Evolutionary conservation across 2,888 invertebrate species (phyloP).

Genomic region (Euplexia lucipara): DNA sequence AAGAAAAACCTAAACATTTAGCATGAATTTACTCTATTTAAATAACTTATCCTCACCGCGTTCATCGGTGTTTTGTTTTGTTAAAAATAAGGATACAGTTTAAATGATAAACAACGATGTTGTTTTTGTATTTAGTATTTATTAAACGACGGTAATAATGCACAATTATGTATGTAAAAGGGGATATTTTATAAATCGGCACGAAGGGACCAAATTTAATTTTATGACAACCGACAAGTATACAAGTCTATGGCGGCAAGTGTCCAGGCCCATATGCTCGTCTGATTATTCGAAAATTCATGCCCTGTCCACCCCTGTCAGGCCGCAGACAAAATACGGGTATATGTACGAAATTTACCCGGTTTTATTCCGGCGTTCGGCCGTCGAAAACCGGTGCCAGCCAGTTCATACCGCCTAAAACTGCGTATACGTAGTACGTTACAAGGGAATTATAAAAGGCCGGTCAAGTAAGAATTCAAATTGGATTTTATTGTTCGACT

Average conservation of each 20-base stretch:
- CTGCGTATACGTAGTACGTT: constrained; percentile 59
- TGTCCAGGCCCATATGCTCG: constrained; percentile 57
- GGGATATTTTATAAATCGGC: constrained; percentile 3
- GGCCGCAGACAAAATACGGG: constrained; percentile 80
- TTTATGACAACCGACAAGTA: constrained; percentile 32
- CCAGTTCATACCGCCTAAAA: constrained; percentile 55
- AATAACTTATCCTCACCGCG: constrained; percentile 35
- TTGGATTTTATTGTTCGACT: constrained; percentile 54
- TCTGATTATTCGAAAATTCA: constrained; percentile 86
- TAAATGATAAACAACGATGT: background rate
- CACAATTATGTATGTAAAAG: background rate
- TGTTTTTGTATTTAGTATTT: background rate
- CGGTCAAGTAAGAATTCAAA: constrained; percentile 56
- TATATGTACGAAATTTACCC: constrained; percentile 75
- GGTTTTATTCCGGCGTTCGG: constrained; percentile 76
- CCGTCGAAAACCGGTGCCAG: constrained; percentile 59
- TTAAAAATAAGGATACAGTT: constrained; percentile 18
- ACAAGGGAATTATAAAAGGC: constrained; percentile 67
- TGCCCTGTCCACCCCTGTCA: constrained; percentile 81
- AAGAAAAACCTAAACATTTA: constrained; percentile 30
- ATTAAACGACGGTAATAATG: background rate
- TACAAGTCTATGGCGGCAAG: constrained; percentile 35
- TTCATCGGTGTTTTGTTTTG: background rate
- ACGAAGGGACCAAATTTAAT: constrained; percentile 38
- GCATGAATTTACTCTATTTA: background rate